Evolutionary conservation across 2,113 vertebrate genomes (phyloP).

Genomic region (Oxyruncus cristatus): DNA sequence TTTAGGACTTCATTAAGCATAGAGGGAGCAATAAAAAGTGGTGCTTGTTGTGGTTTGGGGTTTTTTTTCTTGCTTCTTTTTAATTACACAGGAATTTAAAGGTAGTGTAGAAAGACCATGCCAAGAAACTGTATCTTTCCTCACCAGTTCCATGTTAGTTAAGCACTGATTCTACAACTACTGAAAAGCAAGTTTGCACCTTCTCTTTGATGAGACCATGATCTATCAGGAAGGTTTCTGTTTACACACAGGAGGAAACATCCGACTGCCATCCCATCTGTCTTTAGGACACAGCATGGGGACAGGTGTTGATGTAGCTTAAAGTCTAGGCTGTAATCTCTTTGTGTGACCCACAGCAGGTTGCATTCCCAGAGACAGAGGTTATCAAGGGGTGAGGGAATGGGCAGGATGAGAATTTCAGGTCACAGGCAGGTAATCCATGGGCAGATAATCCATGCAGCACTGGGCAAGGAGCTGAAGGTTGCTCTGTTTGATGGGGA

Average conservation of each 20-base stretch:
- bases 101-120: not conserved
- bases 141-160: not conserved
- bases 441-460: not conserved
- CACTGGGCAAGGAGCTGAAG: not conserved
- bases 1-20: not conserved
- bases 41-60: constrained; percentile 14
- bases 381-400: not conserved
- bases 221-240: not conserved
- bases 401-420: not conserved
- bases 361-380: not conserved
- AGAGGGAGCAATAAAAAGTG: not conserved
- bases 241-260: not conserved
- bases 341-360: not conserved
- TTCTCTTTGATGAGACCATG: not conserved
- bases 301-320: not conserved
- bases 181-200: not conserved
- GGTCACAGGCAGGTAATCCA: not conserved
- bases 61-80: constrained; percentile 24
- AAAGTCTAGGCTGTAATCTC: not conserved
- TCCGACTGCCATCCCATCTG: not conserved
- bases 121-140: not conserved
- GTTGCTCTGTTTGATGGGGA: not conserved
- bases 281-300: not conserved
- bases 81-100: constrained; percentile 34
- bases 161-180: not conserved